Base-by-base conservation (phyloP, 2,888 invertebrate species). In the Drosophila sordidapex region DNA sequence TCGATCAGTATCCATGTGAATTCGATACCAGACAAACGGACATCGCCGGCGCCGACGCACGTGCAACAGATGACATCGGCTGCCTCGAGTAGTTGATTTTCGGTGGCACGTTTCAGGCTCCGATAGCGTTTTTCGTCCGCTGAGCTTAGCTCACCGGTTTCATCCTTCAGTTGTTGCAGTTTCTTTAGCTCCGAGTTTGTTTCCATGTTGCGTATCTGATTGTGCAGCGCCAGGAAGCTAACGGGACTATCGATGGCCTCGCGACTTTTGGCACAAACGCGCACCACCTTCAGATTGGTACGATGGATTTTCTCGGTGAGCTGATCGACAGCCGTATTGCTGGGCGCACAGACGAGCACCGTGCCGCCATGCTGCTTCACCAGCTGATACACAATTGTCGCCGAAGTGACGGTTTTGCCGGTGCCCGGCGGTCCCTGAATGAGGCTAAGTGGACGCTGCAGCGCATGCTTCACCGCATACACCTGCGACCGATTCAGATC, bases 61-160 rank as follows among this genome's bases (percentile, higher is more conserved):
- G 99, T 99, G 91, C 99, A 99, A 91, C 99, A 99, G 64, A 99
- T 98, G 0, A 99, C 99, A 93, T 99, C 99, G 2, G 99, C 99
- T 0, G 98, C 98, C 92, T 98, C 98, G 4, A 98, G 93, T 15
- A 99, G 94, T 80, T 98, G 97, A 62, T 97, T 95, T 91, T 99
- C 99, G 11, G 98, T 97, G 35, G 97, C 96, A 88, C 98, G 97
- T 81, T 99, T 98, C 82, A 99, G 93, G 75, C 97, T 96, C 1
- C 98, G 95, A 91, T 98, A 99, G 1, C 99, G 95, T 77, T 99
- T 96, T 92, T 99, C 99, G 93, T 99, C 99, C 0, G 97, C 97
- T 0, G 97, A 97, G 6, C 98, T 98, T 70, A 99, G 93, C 92
- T 99, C 99, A 0, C 99, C 99, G 0, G 99, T 99, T 93, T 99